Percentiles rank a stretch among this genome's conserved stretches.
Evolutionary conservation across 2,888 invertebrate species (phyloP).

Genomic region (Drosophila cognata): DNA sequence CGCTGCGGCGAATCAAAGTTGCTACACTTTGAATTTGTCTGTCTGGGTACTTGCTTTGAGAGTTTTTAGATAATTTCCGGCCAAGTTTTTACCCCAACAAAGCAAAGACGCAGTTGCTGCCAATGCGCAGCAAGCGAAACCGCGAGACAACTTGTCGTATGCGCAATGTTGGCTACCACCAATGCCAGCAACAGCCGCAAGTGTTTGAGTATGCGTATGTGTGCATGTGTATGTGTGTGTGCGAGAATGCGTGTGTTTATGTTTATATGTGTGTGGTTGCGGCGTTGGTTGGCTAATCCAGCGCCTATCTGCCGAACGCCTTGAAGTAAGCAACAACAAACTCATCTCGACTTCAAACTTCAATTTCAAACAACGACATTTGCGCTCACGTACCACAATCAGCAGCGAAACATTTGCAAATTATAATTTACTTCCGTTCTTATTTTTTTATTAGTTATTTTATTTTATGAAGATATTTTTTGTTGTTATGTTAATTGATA

Average conservation of each 20-base stretch:
- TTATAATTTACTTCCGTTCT: conserved; percentile 10
- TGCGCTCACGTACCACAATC: conserved; percentile 71
- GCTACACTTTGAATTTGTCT: conserved; percentile 22
- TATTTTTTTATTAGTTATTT: conserved; percentile 16
- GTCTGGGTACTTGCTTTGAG: conserved; percentile 33
- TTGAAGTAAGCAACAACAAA: conserved; percentile 47
- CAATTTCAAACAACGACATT: conserved; percentile 40
- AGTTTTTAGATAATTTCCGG: conserved; percentile 71
- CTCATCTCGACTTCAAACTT: conserved; percentile 29
- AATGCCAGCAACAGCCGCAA: conserved; percentile 72
- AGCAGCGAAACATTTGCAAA: conserved; percentile 59
- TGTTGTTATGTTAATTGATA: conserved; percentile 25
- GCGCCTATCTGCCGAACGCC: conserved; percentile 48
- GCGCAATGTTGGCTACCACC: conserved; percentile 69
- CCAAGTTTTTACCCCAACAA: conserved; percentile 71
- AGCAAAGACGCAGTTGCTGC: conserved; percentile 60
- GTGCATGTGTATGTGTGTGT: conserved; percentile 24
- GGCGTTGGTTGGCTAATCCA: conserved; percentile 74
- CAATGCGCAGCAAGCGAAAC: conserved; percentile 67
- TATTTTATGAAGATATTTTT: conserved; percentile 12
- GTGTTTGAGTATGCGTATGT: conserved; percentile 16
- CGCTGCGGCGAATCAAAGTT: conserved; percentile 75
- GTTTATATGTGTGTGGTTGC: conserved; percentile 38
- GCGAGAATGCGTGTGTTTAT: conserved; percentile 28
- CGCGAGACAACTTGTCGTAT: conserved; percentile 68